Conservation (phyloP, 2,888 invertebrate genomes). For the Sceliomorpha sp. region DNA sequence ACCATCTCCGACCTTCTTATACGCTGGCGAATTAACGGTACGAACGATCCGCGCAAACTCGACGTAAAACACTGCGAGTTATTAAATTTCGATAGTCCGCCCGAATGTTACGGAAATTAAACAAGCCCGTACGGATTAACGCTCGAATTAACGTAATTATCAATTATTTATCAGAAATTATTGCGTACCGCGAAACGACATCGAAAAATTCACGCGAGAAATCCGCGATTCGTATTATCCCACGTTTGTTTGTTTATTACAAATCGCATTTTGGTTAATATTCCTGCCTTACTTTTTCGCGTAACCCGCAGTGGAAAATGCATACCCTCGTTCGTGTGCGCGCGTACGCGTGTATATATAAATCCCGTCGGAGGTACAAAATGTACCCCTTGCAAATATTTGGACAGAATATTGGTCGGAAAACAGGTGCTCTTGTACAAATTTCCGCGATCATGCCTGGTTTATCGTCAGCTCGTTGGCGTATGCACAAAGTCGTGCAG, state of each 20-base stretch:
- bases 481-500: background rate
- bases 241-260: constrained; percentile 11
- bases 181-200: too few species aligned
- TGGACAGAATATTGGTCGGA: constrained; percentile 19
- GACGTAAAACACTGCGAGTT: constrained; percentile 33
- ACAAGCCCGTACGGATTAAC: too few species aligned
- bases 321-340: too few species aligned
- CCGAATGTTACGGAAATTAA: too few species aligned
- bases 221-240: too few species aligned
- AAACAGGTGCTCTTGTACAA: constrained; percentile 16
- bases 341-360: constrained; percentile 16
- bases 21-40: constrained; percentile 51
- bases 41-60: constrained; percentile 47
- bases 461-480: constrained; percentile 1
- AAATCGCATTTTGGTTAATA: constrained; percentile 13
- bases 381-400: constrained; percentile 21
- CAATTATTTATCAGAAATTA: too few species aligned
- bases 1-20: constrained; percentile 56
- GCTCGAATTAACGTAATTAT: too few species aligned
- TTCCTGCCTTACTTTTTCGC: constrained; percentile 16
- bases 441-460: constrained; percentile 11
- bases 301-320: constrained; percentile 13
- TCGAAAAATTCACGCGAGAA: too few species aligned
- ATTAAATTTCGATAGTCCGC: constrained; percentile 42
- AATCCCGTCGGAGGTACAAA: constrained; percentile 9